Evolutionary conservation across 2,888 invertebrate genomes (phyloP).

Genomic region (Eutolmus rufibarbis): DNA sequence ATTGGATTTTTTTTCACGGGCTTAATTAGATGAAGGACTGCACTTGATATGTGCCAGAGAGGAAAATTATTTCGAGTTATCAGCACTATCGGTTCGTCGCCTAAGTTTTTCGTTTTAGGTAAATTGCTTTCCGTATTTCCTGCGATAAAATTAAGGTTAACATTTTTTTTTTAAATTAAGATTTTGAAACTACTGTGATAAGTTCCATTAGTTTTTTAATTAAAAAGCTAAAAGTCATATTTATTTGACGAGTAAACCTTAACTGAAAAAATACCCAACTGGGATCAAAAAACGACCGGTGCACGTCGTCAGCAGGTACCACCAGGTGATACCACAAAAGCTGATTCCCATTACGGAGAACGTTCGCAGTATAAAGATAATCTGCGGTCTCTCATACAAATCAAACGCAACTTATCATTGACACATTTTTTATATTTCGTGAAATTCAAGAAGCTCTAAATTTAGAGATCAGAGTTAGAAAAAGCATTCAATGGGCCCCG

Average conservation of each 20-base stretch:
- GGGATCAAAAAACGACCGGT: no score
- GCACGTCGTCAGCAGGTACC: not conserved
- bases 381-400: not conserved
- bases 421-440: not conserved
- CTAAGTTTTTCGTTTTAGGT: not conserved
- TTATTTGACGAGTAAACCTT: no score
- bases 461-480: not conserved
- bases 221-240: no score
- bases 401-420: not conserved
- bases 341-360: not conserved
- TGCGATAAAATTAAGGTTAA: not conserved
- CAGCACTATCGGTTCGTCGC: not conserved
- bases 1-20: not conserved
- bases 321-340: not conserved
- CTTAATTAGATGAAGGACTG: not conserved
- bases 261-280: no score
- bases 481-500: not conserved
- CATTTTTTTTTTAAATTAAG: no score
- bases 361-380: not conserved
- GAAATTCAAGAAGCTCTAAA: slow-evolving; percentile 7
- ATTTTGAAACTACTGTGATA: not conserved
- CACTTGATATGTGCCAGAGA: not conserved
- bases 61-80: not conserved
- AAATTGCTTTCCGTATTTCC: not conserved
- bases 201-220: no score